A percentile compares a stretch with the other conserved stretches of the same genome.
These are phyloP conservation scores for Lydus trimaculatus DNA, from an alignment of 2,888 invertebrate genomes.

Conservation along the genomic window DNA sequence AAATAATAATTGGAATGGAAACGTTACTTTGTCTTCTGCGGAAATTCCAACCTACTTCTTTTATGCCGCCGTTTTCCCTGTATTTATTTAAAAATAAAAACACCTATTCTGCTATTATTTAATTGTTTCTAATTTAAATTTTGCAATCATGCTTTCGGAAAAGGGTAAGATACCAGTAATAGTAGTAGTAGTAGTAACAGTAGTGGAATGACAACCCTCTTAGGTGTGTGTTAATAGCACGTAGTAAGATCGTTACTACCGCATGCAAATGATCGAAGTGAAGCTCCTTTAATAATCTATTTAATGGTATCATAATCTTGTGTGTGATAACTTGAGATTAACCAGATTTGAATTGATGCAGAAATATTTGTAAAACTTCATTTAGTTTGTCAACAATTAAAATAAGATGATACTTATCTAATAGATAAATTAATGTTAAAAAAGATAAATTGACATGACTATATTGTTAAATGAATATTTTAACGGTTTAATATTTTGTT, in stretches of 20 bases:
- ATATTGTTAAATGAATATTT: conserved; percentile 2
- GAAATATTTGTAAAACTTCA: not conserved
- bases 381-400: not conserved
- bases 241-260: conserved; percentile 1
- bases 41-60: not conserved
- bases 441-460: not conserved
- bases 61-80: not conserved
- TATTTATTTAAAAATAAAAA: not conserved
- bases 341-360: not conserved
- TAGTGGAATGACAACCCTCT: not conserved
- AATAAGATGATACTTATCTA: not conserved
- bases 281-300: conserved; percentile 2
- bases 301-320: conserved; percentile 3
- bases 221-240: conserved; percentile 6
- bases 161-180: not conserved
- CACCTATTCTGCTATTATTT: not conserved
- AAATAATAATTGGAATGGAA: conserved; percentile 3
- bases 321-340: conserved; percentile 1
- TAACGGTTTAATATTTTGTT: conserved; percentile 6
- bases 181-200: not conserved
- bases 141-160: not conserved
- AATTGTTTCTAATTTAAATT: not conserved
- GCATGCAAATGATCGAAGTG: conserved; percentile 4
- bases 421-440: conserved; percentile 1
- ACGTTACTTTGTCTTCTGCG: not conserved